Evolutionary conservation across 2,888 invertebrate genomes (phyloP).

Genomic region (Campaea margaritaria): DNA sequence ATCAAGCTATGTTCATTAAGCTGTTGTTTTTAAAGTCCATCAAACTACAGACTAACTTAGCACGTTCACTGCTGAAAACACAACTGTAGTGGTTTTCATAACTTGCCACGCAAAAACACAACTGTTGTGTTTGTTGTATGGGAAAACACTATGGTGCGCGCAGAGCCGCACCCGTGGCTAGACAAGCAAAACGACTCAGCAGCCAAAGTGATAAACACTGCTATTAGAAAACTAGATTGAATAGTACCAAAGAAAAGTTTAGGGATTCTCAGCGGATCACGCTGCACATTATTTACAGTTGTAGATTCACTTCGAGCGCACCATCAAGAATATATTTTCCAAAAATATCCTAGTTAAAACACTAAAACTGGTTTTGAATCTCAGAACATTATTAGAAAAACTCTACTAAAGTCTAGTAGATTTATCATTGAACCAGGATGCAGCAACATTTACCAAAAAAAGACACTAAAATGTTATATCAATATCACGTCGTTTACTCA

Average conservation of each 20-base stretch:
- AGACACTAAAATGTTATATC: too few species aligned
- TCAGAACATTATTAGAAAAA: not conserved
- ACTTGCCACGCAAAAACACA: too few species aligned
- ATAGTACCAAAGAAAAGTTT: conserved; percentile 8
- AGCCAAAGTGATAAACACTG: too few species aligned
- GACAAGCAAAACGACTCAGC: too few species aligned
- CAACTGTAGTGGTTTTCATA: too few species aligned
- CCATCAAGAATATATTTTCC: conserved; percentile 60
- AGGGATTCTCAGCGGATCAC: conserved; percentile 41
- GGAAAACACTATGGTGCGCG: too few species aligned
- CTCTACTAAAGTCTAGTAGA: not conserved
- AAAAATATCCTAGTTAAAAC: too few species aligned
- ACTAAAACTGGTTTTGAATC: not conserved
- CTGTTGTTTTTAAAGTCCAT: conserved; percentile 15
- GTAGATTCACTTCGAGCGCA: conserved; percentile 57
- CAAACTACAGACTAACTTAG: not conserved
- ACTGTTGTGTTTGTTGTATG: too few species aligned
- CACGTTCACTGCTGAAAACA: too few species aligned
- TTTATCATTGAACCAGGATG: too few species aligned
- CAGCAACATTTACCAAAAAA: not conserved
- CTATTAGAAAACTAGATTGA: not conserved
- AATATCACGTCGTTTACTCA: not conserved
- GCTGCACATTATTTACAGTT: conserved; percentile 29
- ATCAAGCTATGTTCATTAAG: not conserved
- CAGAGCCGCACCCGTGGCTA: too few species aligned